Base-by-base conservation (phyloP, 2,888 invertebrate species). In the Drosophila yooni region DNA sequence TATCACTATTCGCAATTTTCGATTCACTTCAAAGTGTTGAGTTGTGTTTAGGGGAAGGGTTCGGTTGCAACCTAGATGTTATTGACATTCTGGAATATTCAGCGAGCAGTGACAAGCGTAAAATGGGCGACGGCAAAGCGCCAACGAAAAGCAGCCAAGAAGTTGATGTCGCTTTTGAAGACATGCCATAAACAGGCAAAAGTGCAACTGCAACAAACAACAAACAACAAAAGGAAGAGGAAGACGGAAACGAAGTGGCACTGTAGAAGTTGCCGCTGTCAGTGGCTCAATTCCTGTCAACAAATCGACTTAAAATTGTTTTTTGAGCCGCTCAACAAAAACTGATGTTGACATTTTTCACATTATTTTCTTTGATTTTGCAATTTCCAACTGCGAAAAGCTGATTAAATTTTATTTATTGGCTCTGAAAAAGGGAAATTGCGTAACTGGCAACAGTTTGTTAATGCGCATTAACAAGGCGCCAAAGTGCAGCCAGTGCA, bases 291-390 rank as follows among this genome's bases (percentile, higher is more conserved):
- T 60, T 71, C 61, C 59, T 29, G 48, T 60, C 54, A 67, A 56
- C 72, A 76, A 88, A 86, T 90, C 89, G 74, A 81, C 87, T 90
- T 90, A 90, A 90, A 88, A 90, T 88, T 88, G 88, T 89, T 88
- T 89, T 88, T 83, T 72, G 51, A 86, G 73, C 61, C 60, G 54
- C 64, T 65, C 60, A 48, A 50, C 59, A 59, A 56, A 71, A 74
- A 72, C 73, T 76, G 63, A 65, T 65, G 61, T 65, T 73, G 70
- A 61, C 73, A 74, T 73, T 76, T 76, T 60, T 27, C 54, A 54
- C 58, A 61, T 67, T 70, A 69, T 79, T 88, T 79, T 70, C 79
- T 82, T 80, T 58, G 74, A 76, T 70, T 76, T 77, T 69, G 27
- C 67, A 46, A 64, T 73, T 60, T 65, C n/a, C 53, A 51, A 61